These are phyloP conservation scores for Protonibea diacanthus DNA, from an alignment of 2,797 vertebrate species.

Conservation along the genomic window DNA sequence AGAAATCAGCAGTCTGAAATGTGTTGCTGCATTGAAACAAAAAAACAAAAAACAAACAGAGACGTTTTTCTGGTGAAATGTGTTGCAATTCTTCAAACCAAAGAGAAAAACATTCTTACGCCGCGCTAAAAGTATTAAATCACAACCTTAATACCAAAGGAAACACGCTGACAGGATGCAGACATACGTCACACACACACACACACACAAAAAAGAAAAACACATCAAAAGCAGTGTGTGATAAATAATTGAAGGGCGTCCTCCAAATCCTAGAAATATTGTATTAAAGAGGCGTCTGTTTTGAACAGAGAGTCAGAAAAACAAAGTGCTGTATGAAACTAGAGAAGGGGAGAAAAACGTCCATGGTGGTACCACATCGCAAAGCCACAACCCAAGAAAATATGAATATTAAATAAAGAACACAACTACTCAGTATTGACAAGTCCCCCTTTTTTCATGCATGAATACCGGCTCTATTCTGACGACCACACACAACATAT, in stretches of 20 bases:
- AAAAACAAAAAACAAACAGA: neutral
- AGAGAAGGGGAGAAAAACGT: neutral
- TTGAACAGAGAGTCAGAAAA: conserved; percentile 5
- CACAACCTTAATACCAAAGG: conserved; percentile 21
- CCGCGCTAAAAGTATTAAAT: conserved; percentile 32
- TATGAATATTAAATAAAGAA: conserved; percentile 17
- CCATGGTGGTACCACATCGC: neutral
- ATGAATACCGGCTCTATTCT: neutral
- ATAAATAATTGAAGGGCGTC: conserved; percentile 46
- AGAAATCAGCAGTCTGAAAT: conserved; percentile 24
- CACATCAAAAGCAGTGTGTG: conserved; percentile 47
- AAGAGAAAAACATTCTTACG: conserved; percentile 15
- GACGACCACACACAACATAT: neutral
- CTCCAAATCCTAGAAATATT: conserved; percentile 35
- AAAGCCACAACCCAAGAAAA: conserved; percentile 19
- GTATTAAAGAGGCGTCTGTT: conserved; percentile 24
- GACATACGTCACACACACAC: conserved; percentile 12
- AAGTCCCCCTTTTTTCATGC: neutral
- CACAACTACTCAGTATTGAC: neutral
- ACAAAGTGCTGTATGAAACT: neutral
- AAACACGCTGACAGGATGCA: conserved; percentile 23
- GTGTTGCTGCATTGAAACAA: conserved; percentile 6
- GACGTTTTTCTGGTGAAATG: conserved; percentile 21
- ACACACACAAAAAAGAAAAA: neutral
- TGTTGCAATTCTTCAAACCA: conserved; percentile 5